Conservation (phyloP, 2,888 invertebrate species). For the Drosophila mercatorum region DNA sequence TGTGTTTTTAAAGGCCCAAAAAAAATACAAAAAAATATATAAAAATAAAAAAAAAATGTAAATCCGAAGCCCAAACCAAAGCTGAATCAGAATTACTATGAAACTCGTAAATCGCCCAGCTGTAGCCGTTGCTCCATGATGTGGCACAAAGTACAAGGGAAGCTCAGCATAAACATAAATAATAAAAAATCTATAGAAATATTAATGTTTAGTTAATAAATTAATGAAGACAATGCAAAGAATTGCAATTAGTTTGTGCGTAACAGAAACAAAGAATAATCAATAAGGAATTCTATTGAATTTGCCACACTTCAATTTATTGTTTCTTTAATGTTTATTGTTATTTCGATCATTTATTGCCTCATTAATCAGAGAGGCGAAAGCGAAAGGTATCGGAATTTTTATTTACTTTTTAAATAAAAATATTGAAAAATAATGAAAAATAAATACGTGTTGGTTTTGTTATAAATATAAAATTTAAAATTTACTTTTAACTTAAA, state of each 20-base stretch:
- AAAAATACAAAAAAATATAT: constrained; percentile 4
- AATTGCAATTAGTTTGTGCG: constrained; percentile 36
- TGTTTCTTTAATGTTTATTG: constrained; percentile 44
- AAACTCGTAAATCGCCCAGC: constrained; percentile 3
- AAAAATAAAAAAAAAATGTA: not conserved
- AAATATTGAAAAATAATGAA: not conserved
- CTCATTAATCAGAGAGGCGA: constrained; percentile 24
- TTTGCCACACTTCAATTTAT: constrained; percentile 28
- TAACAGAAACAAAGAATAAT: constrained; percentile 31
- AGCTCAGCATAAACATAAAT: constrained; percentile 14
- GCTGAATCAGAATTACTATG: constrained; percentile 22
- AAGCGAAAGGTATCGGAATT: not conserved
- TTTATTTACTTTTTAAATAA: not conserved
- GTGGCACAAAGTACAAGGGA: constrained; percentile 41
- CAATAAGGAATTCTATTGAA: not conserved
- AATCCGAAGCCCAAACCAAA: not conserved
- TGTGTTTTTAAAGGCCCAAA: constrained; percentile 60
- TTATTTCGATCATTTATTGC: constrained; percentile 31
- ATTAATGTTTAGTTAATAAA: constrained; percentile 21
- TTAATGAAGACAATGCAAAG: constrained; percentile 37
- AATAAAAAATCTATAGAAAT: constrained; percentile 22
- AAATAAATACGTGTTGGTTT: not conserved
- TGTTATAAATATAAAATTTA: not conserved
- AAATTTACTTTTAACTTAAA: too few relatives aligned
- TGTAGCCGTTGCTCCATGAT: constrained; percentile 30